phyloP scores from a whole-genome alignment of 2,113 vertebrate species.

The Saccopteryx bilineata region DNA sequence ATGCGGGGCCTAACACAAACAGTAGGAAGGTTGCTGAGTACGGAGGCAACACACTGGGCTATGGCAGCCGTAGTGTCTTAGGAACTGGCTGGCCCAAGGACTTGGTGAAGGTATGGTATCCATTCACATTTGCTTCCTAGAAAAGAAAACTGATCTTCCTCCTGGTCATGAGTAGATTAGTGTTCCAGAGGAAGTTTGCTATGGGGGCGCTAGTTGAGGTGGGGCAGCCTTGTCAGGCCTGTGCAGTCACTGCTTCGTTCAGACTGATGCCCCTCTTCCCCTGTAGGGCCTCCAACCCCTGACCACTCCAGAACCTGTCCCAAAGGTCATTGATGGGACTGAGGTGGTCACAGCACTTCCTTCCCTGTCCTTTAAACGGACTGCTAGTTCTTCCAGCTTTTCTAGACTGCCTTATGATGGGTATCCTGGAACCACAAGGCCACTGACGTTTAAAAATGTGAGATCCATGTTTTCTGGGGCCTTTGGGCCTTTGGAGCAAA shows the following conservation, averaged over 20 bases:
- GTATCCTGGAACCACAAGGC: not conserved
- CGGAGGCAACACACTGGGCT: conserved; percentile 98
- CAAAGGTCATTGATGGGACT: not conserved
- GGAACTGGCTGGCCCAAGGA: conserved; percentile 99
- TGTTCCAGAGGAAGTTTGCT: not conserved
- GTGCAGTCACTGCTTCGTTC: not conserved
- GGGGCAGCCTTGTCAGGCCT: not conserved
- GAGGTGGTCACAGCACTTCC: not conserved
- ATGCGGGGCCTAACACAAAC: conserved; percentile 99
- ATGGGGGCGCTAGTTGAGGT: conserved; percentile 10
- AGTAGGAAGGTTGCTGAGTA: conserved; percentile 99
- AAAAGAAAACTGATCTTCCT: conserved; percentile 72
- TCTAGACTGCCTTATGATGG: not conserved
- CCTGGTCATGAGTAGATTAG: conserved; percentile 50
- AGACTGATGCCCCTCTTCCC: not conserved
- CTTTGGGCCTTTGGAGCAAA: conserved; percentile 41
- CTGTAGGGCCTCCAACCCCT: not conserved
- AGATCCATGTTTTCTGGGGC: conserved; percentile 24
- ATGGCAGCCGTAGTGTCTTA: conserved; percentile 98
- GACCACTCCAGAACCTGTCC: not conserved
- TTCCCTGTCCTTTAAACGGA: not conserved
- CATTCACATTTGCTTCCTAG: conserved; percentile 73
- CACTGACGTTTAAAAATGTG: not conserved
- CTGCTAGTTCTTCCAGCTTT: not conserved
- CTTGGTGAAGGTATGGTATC: conserved; percentile 96